Evolutionary conservation across 2,113 vertebrate genomes (phyloP), one percentile per base, ranked within the genome.

Genomic region (Amblyopsis rosae): DNA sequence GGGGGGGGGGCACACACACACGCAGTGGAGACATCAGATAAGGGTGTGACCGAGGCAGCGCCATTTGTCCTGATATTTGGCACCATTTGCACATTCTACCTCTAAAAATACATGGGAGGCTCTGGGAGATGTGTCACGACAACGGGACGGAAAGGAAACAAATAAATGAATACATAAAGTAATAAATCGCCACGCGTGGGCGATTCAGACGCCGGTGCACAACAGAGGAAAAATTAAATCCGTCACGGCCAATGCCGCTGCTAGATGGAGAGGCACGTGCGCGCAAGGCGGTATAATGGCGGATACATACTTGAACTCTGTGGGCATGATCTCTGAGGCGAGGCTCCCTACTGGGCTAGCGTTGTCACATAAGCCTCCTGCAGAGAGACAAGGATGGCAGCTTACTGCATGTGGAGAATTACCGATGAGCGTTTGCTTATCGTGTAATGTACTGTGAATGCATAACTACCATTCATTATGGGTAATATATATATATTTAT

Each of bases 261-360:
- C 26, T 26, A 2, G 26, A 26, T 26, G 26, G 26, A 26, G 26
- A 50, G 0, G 19, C 35, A 3, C 5, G 35, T 3, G 7, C 26
- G 5, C 9, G 46, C 10, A 48, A 68, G 11, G 16, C 13, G 33
- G 1, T 7, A 57, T 1, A 12, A 59, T 15, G 56, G 67, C 26
- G 49, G 12, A 41, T 41, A 66, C 90, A 46, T 88, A 97, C 96
- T 90, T 95, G 73, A 97, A 92, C 83, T 96, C 96, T 0, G 94
- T 90, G 2, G 95, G 95, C 73, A 97, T 90, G 56, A 96, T 96
- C 81, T 97, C 95, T 0, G 95, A 92, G 3, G 95, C 95, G 19
- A 97, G 88, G 80, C 94, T 97, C 45, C 92, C 94, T 11, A 90
- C 77, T 0, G 93, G 58, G 8, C 87, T 81, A 0, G 80, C 50